Evolutionary conservation across 1,140 invertebrate genomes (phyloP).

Genomic region (Megalopta genalis): DNA sequence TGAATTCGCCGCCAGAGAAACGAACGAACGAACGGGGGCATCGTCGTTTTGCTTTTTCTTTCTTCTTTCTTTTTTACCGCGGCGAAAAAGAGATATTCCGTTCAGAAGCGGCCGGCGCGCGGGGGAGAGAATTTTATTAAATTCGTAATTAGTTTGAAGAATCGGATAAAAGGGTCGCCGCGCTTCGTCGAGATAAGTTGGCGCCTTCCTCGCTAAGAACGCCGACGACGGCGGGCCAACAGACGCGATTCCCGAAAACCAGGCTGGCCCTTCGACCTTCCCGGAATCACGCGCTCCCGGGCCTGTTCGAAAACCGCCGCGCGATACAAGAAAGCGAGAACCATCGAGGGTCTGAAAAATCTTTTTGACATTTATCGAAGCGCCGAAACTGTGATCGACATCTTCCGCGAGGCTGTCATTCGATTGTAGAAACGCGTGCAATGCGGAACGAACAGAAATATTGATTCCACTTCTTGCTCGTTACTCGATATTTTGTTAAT

Average conservation of each 20-base stretch:
- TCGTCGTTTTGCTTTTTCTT: too few species aligned
- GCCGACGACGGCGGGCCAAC: constrained; percentile 56
- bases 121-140: constrained; percentile 67
- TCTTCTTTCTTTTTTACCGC: neutral
- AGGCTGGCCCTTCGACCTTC: constrained; percentile 61
- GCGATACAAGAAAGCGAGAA: neutral
- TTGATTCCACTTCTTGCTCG: too few species aligned
- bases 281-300: constrained; percentile 44
- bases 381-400: too few species aligned
- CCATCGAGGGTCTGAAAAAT: neutral
- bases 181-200: constrained; percentile 67
- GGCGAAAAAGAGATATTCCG: constrained; percentile 29
- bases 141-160: constrained; percentile 74
- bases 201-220: constrained; percentile 60
- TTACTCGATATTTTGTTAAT: too few species aligned
- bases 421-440: too few species aligned
- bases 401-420: too few species aligned
- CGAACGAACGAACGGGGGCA: neutral
- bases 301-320: constrained; percentile 26
- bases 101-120: constrained; percentile 4
- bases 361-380: neutral
- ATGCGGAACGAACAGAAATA: too few species aligned
- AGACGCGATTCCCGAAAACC: constrained; percentile 70
- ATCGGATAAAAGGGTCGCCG: constrained; percentile 65
- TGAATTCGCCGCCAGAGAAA: neutral